phyloP scores from a whole-genome alignment of 2,113 vertebrate species.

The Pogonocichla stellata region DNA sequence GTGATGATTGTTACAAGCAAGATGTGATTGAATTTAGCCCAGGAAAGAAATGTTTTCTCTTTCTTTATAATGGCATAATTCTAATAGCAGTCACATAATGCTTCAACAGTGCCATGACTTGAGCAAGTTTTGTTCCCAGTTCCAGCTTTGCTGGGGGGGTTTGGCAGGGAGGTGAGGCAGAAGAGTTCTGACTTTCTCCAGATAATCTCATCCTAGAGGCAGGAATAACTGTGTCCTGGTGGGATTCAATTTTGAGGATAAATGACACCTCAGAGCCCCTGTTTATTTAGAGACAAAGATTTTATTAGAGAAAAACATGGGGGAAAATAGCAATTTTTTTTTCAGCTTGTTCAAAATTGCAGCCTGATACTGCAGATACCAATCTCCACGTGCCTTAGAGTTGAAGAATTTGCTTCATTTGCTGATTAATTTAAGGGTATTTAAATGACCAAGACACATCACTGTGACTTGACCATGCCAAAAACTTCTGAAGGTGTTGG shows the following conservation, averaged over 20 bases:
- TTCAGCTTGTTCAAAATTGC: neutral
- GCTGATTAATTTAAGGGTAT: neutral
- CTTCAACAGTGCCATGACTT: neutral
- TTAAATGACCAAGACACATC: neutral
- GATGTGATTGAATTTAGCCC: neutral
- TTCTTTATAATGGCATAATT: neutral
- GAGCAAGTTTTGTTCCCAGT: neutral
- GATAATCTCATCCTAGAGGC: neutral
- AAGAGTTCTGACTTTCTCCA: neutral
- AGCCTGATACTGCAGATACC: neutral
- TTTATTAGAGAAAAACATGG: neutral
- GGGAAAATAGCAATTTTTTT: neutral
- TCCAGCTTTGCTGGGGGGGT: neutral
- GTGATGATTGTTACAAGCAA: neutral
- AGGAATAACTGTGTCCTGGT: neutral
- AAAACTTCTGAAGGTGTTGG: neutral
- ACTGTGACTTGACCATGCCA: neutral
- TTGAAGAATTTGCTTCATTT: neutral
- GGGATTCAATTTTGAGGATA: neutral
- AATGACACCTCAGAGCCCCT: neutral
- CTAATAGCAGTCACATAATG: neutral
- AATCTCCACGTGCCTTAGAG: neutral
- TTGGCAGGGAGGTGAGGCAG: neutral
- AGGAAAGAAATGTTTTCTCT: conserved; percentile 8
- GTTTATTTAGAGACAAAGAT: neutral